A percentile compares a stretch with the other conserved stretches of the same genome.
phyloP scores from a whole-genome alignment of 2,888 invertebrate species.

The Platypus cylindrus region DNA sequence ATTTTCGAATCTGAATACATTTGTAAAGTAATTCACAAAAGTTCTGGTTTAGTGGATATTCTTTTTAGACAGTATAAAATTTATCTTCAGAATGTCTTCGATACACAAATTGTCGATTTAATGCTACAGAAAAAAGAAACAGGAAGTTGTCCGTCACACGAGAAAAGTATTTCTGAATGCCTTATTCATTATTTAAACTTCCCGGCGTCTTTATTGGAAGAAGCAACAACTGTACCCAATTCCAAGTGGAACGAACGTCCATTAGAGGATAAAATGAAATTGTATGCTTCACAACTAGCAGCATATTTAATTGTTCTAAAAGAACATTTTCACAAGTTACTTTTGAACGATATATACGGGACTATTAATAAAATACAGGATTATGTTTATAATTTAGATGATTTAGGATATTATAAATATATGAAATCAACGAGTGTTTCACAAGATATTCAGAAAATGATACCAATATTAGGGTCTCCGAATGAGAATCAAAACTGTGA shows the following conservation, averaged over 20 bases:
- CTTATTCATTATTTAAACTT: slow-evolving; percentile 19
- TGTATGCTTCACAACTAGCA: slow-evolving; percentile 18
- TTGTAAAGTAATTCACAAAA: slow-evolving; percentile 20
- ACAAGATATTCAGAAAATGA: slow-evolving; percentile 15
- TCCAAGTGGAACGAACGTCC: slow-evolving; percentile 19
- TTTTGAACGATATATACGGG: slow-evolving; percentile 17
- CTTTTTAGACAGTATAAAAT: slow-evolving; percentile 17
- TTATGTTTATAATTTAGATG: slow-evolving; percentile 15
- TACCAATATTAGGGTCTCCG: too few species aligned
- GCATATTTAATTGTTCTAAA: slow-evolving; percentile 19
- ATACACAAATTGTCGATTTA: slow-evolving; percentile 19
- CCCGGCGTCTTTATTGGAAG: slow-evolving; percentile 15
- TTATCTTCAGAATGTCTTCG: slow-evolving; percentile 17
- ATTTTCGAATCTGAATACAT: slow-evolving; percentile 18
- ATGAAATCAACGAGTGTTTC: slow-evolving; percentile 12
- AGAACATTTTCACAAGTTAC: slow-evolving; percentile 16
- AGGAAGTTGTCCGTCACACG: slow-evolving; percentile 10
- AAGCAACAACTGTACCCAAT: slow-evolving; percentile 12
- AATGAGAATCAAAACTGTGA: too few species aligned
- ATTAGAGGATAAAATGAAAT: slow-evolving; percentile 15
- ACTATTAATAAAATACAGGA: slow-evolving; percentile 17
- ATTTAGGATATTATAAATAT: slow-evolving; percentile 16
- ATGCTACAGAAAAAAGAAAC: slow-evolving; percentile 17
- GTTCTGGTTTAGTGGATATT: slow-evolving; percentile 18
- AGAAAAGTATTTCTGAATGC: slow-evolving; percentile 16